These are phyloP conservation scores for Phymorhynchus buccinoides DNA, from an alignment of 1,140 invertebrate species.

Conservation along the genomic window DNA sequence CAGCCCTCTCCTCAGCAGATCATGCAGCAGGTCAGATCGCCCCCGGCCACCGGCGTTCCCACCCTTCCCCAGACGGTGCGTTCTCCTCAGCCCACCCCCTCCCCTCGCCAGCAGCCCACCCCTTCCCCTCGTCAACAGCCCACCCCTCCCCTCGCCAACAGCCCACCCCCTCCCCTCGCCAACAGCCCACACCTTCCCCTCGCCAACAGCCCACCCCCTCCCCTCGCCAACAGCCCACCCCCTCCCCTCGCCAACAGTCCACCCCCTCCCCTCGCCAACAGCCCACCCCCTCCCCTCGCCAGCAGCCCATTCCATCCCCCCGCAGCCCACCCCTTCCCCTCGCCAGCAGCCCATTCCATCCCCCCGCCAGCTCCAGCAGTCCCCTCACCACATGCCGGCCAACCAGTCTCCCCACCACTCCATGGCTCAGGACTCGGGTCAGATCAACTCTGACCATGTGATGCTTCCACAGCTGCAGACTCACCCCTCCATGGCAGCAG, in stretches of 20 bases:
- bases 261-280: too few species aligned
- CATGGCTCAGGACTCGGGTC: constrained; percentile 63
- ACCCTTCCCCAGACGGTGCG: constrained; percentile 77
- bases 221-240: too few species aligned
- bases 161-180: too few species aligned
- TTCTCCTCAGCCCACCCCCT: constrained; percentile 85
- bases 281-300: too few species aligned
- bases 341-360: constrained; percentile 76
- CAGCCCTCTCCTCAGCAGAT: constrained; percentile 79
- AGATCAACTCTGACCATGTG: constrained; percentile 67
- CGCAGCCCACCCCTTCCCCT: constrained; percentile 85
- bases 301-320: too few species aligned
- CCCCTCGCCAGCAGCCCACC: too few species aligned
- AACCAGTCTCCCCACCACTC: constrained; percentile 67
- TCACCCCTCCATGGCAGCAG: constrained; percentile 59
- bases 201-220: too few species aligned
- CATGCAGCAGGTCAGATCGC: constrained; percentile 85
- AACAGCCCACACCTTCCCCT: too few species aligned
- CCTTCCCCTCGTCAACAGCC: neutral
- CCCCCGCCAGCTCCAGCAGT: constrained; percentile 67
- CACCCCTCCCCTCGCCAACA: too few species aligned
- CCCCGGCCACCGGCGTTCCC: constrained; percentile 67
- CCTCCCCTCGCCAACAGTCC: too few species aligned
- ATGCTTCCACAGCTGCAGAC: constrained; percentile 65
- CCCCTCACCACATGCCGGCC: constrained; percentile 66